Conservation (phyloP, 2,888 invertebrate genomes). For the Aphidoletes aphidimyza region DNA sequence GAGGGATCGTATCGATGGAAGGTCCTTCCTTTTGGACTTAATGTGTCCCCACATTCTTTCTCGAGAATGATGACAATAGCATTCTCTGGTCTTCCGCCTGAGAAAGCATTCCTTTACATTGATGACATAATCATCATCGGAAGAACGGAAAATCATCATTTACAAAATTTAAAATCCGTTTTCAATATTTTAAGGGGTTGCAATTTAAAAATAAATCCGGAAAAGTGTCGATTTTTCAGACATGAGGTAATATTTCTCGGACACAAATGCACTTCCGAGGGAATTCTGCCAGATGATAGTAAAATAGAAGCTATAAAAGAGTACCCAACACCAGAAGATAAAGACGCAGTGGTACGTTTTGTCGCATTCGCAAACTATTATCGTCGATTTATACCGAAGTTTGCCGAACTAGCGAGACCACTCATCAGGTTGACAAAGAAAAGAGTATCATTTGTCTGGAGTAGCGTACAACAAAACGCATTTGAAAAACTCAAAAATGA, state of each 20-base stretch:
- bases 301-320: slow-evolving; percentile 56
- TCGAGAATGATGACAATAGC: slow-evolving; percentile 59
- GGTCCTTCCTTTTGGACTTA: slow-evolving; percentile 58
- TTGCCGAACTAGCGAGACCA: slow-evolving; percentile 53
- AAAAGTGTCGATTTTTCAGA: slow-evolving; percentile 58
- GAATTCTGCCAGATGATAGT: slow-evolving; percentile 55
- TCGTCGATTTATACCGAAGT: slow-evolving; percentile 56
- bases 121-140: slow-evolving; percentile 59
- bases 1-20: slow-evolving; percentile 58
- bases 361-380: slow-evolving; percentile 57
- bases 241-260: slow-evolving; percentile 58
- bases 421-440: slow-evolving; percentile 53
- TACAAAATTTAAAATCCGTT: slow-evolving; percentile 57
- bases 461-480: slow-evolving; percentile 56
- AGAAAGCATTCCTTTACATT: slow-evolving; percentile 58
- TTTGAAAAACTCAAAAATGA: slow-evolving; percentile 57
- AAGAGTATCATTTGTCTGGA: slow-evolving; percentile 55
- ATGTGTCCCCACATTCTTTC: slow-evolving; percentile 59
- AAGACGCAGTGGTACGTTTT: slow-evolving; percentile 55
- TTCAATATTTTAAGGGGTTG: slow-evolving; percentile 58
- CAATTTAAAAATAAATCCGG: slow-evolving; percentile 57
- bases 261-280: slow-evolving; percentile 55
- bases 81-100: slow-evolving; percentile 57
- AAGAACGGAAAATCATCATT: slow-evolving; percentile 57
- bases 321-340: slow-evolving; percentile 56